These are phyloP conservation scores for Stichopus chloronotus DNA, from an alignment of 35 echinoderm and acorn worm species.

Conservation along the genomic window DNA sequence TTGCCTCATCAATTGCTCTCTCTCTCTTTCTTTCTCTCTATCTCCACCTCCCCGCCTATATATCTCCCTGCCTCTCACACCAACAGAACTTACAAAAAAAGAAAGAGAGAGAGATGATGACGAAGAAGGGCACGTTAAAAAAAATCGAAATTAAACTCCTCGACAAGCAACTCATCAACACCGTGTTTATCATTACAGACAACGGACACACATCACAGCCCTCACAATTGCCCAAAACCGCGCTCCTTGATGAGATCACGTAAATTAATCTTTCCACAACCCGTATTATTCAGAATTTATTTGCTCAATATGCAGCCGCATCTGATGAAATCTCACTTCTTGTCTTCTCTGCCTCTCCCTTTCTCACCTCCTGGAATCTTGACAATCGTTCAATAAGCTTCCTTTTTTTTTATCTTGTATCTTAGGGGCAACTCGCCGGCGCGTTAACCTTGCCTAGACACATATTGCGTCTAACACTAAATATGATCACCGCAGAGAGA, in stretches of 20 bases:
- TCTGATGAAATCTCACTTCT: constrained; percentile 17
- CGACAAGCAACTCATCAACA: constrained; percentile 18
- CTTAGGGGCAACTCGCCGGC: constrained; percentile 22
- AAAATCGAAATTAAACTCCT: constrained; percentile 36
- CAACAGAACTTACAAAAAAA: too few species aligned
- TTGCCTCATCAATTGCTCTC: constrained; percentile 24
- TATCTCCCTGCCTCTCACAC: too few species aligned
- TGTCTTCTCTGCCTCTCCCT: neutral
- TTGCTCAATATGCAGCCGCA: neutral
- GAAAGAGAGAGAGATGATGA: neutral
- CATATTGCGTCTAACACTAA: constrained; percentile 44
- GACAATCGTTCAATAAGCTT: constrained; percentile 2
- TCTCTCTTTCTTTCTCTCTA: neutral
- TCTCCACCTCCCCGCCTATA: neutral
- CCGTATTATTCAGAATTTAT: constrained; percentile 52
- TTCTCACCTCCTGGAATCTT: constrained; percentile 9
- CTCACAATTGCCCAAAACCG: constrained; percentile 25
- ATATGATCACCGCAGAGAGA: neutral
- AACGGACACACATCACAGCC: constrained; percentile 20
- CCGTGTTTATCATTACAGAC: constrained; percentile 40
- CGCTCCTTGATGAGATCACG: constrained; percentile 18
- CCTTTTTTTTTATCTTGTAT: neutral
- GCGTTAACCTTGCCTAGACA: constrained; percentile 49
- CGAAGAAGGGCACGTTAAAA: too few species aligned
- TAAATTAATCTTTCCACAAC: constrained; percentile 47